Base-by-base conservation (phyloP, 2,113 vertebrate genomes). In the Artemisiospiza belli region DNA sequence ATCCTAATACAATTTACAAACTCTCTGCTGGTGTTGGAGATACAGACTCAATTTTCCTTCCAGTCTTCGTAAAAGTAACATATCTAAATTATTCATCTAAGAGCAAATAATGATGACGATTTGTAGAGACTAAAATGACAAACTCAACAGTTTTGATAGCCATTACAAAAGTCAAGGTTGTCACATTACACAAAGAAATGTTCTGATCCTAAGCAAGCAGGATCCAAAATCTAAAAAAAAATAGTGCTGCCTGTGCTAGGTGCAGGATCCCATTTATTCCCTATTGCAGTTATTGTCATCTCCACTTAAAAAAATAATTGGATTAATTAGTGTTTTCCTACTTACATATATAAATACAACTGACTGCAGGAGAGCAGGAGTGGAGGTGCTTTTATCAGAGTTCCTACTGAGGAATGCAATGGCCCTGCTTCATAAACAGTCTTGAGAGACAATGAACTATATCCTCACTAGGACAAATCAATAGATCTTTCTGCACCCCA, bases 51-150 rank as follows among this genome's bases (percentile, higher is more conserved):
- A 83, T 96, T 95, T 97, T 95, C 75, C 47, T 83, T 80, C 59
- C 89, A 83, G 83, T 89, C 74, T 76, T 89, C 21, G 0, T 95
- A 96, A 96, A 90, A 92, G 83, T 90, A 94, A 93, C 52, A 35
- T 86, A 97, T 96, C 93, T 97, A 96, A 86, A 94, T 96, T 94
- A 90, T 94, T 95, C 49, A 96, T 96, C 95, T 75, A 92, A 64
- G 31, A 78, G 83, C 92, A 93, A 93, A 93, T 96, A 92, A 84
- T 28, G 59, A 95, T 83, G 76, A 93, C 30, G 52, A 88, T 90
- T 95, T 81, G 58, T 67, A 72, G 76, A 75, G 79, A 92, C 92
- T 89, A 86, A 94, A 96, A 93, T 84, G 25, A 93, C 85, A 64
- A 83, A 75, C 88, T 96, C 91, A 70, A 83, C 95, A 94, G 41